A percentile compares a stretch with the other conserved stretches of the same genome.
Evolutionary conservation across 2,888 invertebrate species (phyloP).

Genomic region (Agrochola litura): DNA sequence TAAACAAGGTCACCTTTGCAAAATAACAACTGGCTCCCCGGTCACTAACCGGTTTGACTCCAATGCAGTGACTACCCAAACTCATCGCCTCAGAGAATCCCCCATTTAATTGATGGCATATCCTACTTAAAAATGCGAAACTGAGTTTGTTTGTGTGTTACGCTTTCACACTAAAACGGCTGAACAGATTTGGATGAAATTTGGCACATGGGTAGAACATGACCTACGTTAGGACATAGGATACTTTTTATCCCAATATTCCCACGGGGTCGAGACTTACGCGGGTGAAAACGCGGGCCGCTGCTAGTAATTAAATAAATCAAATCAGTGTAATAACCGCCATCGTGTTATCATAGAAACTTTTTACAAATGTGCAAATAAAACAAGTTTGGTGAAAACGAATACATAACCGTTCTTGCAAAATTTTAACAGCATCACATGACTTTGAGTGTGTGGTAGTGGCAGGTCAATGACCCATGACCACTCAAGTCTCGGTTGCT

Average conservation of each 20-base stretch:
- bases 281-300: too few species aligned
- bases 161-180: too few species aligned
- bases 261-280: too few species aligned
- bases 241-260: too few species aligned
- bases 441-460: not conserved
- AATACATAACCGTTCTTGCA: not conserved
- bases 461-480: slow-evolving; percentile 4
- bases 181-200: too few species aligned
- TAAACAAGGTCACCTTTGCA: not conserved
- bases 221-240: too few species aligned
- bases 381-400: slow-evolving; percentile 18
- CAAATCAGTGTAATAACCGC: not conserved
- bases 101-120: not conserved
- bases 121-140: too few species aligned
- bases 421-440: slow-evolving; percentile 14
- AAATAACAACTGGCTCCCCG: not conserved
- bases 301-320: not conserved
- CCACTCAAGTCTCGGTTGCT: not conserved
- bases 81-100: not conserved
- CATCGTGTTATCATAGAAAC: not conserved
- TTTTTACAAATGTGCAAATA: not conserved
- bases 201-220: too few species aligned
- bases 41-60: not conserved
- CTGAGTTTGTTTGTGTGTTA: too few species aligned
- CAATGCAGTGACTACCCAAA: not conserved